These are phyloP conservation scores for Hydrotaea diabolus DNA, from an alignment of 2,888 invertebrate genomes.

Conservation along the genomic window DNA sequence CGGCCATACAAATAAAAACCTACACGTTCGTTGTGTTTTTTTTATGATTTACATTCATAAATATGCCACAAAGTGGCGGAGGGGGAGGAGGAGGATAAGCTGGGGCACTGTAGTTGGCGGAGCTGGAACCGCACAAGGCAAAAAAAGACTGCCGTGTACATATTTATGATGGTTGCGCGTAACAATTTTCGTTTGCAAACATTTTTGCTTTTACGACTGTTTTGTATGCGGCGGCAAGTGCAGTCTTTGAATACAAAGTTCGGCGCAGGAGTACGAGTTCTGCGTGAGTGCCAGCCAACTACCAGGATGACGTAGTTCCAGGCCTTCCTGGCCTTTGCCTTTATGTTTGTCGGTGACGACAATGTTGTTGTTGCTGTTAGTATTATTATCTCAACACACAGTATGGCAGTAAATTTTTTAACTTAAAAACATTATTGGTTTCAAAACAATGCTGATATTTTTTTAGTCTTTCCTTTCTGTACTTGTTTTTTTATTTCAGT, in stretches of 20 bases:
- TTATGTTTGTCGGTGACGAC: background rate
- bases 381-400: conserved; percentile 31
- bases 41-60: conserved; percentile 44
- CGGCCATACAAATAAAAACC: conserved; percentile 13
- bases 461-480: conserved; percentile 1
- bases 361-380: background rate
- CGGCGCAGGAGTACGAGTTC: background rate
- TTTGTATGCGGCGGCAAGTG: conserved; percentile 20
- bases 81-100: background rate
- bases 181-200: conserved; percentile 21
- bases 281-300: background rate
- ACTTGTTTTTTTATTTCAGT: background rate
- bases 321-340: background rate
- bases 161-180: conserved; percentile 51
- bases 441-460: conserved; percentile 14
- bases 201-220: conserved; percentile 52
- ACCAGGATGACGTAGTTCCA: conserved; percentile 17
- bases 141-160: background rate
- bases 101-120: background rate
- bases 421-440: conserved; percentile 39
- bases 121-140: background rate
- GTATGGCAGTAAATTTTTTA: conserved; percentile 46
- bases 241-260: background rate
- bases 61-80: conserved; percentile 40
- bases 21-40: background rate